Evolutionary conservation across 2,888 invertebrate species (phyloP).

Genomic region (Leistus spinibarbis): DNA sequence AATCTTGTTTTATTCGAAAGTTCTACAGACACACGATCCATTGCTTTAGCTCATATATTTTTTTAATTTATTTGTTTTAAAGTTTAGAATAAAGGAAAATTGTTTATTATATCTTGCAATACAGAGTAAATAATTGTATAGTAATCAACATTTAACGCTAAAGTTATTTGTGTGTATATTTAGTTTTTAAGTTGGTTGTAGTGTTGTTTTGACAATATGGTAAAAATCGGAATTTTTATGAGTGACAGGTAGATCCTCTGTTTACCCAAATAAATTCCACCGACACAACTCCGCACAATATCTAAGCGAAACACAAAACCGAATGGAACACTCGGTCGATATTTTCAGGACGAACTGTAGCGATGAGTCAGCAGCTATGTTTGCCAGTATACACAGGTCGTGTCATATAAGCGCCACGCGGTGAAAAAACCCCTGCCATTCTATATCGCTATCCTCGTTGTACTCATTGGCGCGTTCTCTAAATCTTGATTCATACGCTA

Average conservation of each 20-base stretch:
- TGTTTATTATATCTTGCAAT: too few species aligned
- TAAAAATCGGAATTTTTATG: too few species aligned
- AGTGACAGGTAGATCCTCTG: neutral
- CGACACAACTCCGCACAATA: neutral
- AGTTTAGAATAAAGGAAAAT: too few species aligned
- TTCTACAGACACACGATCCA: too few species aligned
- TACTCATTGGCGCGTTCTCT: conserved; percentile 1
- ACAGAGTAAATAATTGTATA: too few species aligned
- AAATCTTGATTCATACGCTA: neutral
- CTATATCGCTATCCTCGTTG: conserved; percentile 14
- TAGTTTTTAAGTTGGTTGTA: too few species aligned
- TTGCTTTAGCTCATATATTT: too few species aligned
- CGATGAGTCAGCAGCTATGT: conserved; percentile 57
- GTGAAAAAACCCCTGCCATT: conserved; percentile 39
- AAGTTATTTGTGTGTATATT: too few species aligned
- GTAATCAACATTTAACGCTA: too few species aligned
- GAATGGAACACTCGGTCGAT: conserved; percentile 43
- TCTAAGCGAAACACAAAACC: neutral
- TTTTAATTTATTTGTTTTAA: too few species aligned
- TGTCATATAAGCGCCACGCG: conserved; percentile 36
- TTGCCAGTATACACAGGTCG: conserved; percentile 39
- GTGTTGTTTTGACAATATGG: neutral
- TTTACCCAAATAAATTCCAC: neutral
- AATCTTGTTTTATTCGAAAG: too few species aligned
- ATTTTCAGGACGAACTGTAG: conserved; percentile 52